These are phyloP conservation scores for Lates japonicus DNA, from an alignment of 2,797 vertebrate genomes.

Conservation along the genomic window DNA sequence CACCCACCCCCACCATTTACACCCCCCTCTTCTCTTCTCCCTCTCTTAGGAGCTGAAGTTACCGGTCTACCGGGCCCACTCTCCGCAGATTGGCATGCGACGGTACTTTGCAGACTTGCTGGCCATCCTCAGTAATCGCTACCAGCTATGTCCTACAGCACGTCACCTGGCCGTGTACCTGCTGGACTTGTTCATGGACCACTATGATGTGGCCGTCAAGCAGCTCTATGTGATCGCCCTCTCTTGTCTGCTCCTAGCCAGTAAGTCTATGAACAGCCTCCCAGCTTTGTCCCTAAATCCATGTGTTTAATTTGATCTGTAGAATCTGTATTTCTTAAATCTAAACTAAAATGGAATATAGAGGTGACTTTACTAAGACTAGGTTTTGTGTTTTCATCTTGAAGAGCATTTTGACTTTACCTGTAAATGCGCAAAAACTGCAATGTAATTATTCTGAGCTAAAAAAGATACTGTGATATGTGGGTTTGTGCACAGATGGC, in stretches of 20 bases:
- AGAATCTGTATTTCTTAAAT: neutral
- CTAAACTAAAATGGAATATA: neutral
- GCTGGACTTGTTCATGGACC: conserved; percentile 92
- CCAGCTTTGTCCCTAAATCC: neutral
- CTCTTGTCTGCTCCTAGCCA: conserved; percentile 93
- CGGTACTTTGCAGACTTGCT: conserved; percentile 92
- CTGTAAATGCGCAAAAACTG: conserved; percentile 6
- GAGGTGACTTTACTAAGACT: neutral
- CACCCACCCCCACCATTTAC: conserved; percentile 22
- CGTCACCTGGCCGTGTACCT: conserved; percentile 93
- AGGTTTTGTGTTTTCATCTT: conserved; percentile 3
- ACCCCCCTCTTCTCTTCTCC: conserved; percentile 13
- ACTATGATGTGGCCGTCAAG: conserved; percentile 89
- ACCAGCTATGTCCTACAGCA: conserved; percentile 90
- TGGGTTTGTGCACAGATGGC: conserved; percentile 57
- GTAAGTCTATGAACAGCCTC: conserved; percentile 82
- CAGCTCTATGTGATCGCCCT: conserved; percentile 91
- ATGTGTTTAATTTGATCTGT: conserved; percentile 1
- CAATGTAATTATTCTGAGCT: neutral
- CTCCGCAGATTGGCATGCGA: conserved; percentile 92
- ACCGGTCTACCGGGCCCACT: conserved; percentile 90
- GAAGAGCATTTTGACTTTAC: neutral
- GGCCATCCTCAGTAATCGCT: conserved; percentile 90
- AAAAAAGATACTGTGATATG: conserved; percentile 9
- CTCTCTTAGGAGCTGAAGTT: conserved; percentile 90